A percentile compares a stretch with the other conserved stretches of the same genome.
Evolutionary conservation across 2,797 vertebrate genomes (phyloP).

Genomic region (Pseudochirops corinnae): DNA sequence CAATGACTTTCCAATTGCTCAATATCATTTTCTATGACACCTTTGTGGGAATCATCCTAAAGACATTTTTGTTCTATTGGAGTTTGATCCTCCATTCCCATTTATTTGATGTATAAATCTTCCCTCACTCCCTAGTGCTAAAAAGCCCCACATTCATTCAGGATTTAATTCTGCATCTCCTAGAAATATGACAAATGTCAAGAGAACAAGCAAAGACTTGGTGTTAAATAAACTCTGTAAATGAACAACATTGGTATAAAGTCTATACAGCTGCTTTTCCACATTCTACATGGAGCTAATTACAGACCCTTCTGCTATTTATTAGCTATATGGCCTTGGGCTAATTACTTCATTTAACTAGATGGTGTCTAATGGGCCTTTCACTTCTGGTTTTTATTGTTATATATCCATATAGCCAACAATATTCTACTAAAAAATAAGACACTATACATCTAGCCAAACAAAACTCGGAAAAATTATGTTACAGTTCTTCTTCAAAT

Average conservation of each 20-base stretch:
- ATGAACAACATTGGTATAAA: background rate
- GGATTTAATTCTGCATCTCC: background rate
- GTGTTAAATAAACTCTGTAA: background rate
- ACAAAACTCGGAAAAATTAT: background rate
- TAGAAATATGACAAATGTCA: conserved; percentile 10
- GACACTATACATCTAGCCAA: background rate
- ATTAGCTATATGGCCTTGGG: background rate
- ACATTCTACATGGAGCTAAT: background rate
- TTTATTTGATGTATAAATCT: background rate
- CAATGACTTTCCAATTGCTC: conserved; percentile 19
- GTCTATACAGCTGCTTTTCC: background rate
- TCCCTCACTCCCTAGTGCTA: background rate
- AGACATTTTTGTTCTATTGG: background rate
- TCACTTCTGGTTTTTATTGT: background rate
- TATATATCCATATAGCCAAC: background rate
- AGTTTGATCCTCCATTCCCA: background rate
- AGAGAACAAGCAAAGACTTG: background rate
- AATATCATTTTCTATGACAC: conserved; percentile 22
- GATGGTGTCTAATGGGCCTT: background rate
- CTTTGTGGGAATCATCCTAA: background rate
- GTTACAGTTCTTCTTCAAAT: background rate
- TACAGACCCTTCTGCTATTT: background rate
- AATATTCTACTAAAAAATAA: background rate
- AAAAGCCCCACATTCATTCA: background rate
- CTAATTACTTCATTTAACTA: background rate